Conservation (phyloP, 2,113 vertebrate species). For the Paradoxurus hermaphroditus region DNA sequence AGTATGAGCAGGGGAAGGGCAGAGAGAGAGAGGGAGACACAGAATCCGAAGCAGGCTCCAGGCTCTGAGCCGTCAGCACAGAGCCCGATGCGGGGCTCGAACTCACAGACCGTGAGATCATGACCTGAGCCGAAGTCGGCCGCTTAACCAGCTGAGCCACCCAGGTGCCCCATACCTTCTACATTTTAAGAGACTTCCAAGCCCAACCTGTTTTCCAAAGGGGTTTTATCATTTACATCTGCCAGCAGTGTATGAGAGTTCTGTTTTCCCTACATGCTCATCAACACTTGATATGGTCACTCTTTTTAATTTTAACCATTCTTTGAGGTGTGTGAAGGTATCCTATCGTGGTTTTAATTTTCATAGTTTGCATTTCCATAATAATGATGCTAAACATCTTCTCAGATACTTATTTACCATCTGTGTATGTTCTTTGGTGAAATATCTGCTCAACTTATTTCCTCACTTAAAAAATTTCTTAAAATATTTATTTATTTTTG, state of each 20-base stretch:
- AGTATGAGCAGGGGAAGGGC: no score
- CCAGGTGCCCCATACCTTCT: background rate
- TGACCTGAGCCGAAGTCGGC: no score
- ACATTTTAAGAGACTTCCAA: background rate
- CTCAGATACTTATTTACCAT: background rate
- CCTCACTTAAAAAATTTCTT: no score
- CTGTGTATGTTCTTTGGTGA: background rate
- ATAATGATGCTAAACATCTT: background rate
- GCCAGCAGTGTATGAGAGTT: background rate
- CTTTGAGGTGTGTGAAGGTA: background rate
- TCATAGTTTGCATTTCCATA: background rate
- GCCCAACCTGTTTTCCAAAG: background rate
- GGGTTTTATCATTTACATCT: background rate
- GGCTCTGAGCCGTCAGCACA: no score
- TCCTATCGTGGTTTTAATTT: background rate
- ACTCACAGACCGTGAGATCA: no score
- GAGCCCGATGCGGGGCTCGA: no score
- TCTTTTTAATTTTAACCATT: background rate
- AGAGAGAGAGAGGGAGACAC: no score
- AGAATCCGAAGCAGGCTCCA: no score
- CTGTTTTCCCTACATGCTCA: background rate
- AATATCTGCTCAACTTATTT: background rate
- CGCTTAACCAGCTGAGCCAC: no score
- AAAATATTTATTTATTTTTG: no score
- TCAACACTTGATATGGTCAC: background rate